A percentile compares a stretch with the other conserved stretches of the same genome.
Evolutionary conservation across 2,113 vertebrate species (phyloP).

Genomic region (Chaetorhynchus papuensis): DNA sequence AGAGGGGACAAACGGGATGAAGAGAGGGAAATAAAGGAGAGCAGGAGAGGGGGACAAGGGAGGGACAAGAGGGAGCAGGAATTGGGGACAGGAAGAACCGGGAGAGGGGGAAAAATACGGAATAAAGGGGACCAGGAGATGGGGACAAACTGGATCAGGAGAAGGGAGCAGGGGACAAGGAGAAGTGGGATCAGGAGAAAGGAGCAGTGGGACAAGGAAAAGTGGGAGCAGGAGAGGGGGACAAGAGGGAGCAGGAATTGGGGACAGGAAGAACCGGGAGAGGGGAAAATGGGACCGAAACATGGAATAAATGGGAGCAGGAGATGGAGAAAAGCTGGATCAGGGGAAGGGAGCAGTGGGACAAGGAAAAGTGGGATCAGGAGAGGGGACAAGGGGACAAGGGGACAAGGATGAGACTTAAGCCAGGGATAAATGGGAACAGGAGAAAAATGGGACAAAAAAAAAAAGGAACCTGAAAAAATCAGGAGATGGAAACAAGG

Average conservation of each 20-base stretch:
- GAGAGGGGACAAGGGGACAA: neutral
- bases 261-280: no score
- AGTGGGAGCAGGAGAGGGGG: neutral
- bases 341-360: no score
- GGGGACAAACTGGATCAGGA: neutral
- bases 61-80: neutral
- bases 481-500: no score
- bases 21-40: neutral
- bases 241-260: no score
- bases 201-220: neutral
- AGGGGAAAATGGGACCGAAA: no score
- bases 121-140: neutral
- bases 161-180: no score
- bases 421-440: no score
- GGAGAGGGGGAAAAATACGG: neutral
- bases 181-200: no score
- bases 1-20: neutral
- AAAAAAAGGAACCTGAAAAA: no score
- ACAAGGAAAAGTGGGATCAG: neutral
- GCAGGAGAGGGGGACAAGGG: neutral
- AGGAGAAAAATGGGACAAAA: no score
- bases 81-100: neutral
- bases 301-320: no score
- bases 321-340: neutral
- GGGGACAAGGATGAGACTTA: neutral